phyloP scores from a whole-genome alignment of 2,888 invertebrate genomes.

The Norana najaformis region DNA sequence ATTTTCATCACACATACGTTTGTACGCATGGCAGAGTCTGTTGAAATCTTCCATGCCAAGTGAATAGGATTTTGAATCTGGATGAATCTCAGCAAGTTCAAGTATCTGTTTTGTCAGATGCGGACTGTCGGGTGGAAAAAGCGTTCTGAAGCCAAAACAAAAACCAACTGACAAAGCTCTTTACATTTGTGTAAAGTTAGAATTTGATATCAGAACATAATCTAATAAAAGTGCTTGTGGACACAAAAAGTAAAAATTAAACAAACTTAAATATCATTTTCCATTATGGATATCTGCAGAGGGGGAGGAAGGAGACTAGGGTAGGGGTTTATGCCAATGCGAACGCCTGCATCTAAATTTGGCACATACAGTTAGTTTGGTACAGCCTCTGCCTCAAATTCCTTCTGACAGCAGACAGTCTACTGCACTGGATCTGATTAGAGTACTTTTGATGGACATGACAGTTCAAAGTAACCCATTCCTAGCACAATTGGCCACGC shows the following conservation, averaged over 20 bases:
- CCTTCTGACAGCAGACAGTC: too few species aligned
- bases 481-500: too few species aligned
- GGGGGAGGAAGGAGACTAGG: too few species aligned
- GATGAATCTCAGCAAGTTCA: slow-evolving; percentile 74
- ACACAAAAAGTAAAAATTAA: background rate
- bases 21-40: slow-evolving; percentile 77
- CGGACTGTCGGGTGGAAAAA: slow-evolving; percentile 77
- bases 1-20: slow-evolving; percentile 68
- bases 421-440: too few species aligned
- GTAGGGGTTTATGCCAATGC: too few species aligned
- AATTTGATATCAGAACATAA: slow-evolving; percentile 8
- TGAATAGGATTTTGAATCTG: slow-evolving; percentile 73
- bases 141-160: slow-evolving; percentile 62
- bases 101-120: slow-evolving; percentile 74
- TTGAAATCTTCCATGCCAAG: slow-evolving; percentile 79
- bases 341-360: too few species aligned
- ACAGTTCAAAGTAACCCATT: too few species aligned
- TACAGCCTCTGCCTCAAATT: too few species aligned
- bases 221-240: background rate
- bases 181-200: background rate
- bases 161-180: slow-evolving; percentile 8
- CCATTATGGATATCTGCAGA: too few species aligned
- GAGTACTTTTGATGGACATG: too few species aligned
- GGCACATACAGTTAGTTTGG: too few species aligned
- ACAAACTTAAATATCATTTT: background rate